phyloP scores from a whole-genome alignment of 2,113 vertebrate genomes.

The Mustela nigripes region DNA sequence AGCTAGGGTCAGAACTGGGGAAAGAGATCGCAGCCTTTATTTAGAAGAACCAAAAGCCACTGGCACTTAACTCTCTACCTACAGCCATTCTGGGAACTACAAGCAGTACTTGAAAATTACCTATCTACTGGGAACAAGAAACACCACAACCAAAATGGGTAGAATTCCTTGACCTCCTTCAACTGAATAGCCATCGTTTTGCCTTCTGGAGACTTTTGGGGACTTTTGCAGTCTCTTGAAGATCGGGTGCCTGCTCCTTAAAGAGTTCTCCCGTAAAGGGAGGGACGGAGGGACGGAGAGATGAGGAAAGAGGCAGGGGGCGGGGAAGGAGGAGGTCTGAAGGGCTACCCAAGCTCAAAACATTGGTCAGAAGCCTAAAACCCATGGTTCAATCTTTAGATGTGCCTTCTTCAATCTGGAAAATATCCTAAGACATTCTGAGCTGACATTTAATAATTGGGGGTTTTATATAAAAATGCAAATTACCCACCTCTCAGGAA shows the following conservation, averaged over 20 bases:
- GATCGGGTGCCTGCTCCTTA: background rate
- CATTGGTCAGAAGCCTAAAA: background rate
- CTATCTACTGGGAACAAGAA: background rate
- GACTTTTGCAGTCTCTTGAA: background rate
- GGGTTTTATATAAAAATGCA: background rate
- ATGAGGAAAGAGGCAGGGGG: accelerated
- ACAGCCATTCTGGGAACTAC: background rate
- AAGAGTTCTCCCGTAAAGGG: background rate
- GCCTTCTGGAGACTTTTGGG: background rate
- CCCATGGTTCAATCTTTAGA: too few species aligned
- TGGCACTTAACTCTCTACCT: background rate
- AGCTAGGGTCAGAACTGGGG: background rate
- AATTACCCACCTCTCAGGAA: background rate
- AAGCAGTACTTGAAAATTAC: background rate
- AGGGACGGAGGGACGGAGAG: too few species aligned
- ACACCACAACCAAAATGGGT: background rate
- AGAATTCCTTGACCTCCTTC: background rate
- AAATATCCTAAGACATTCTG: background rate
- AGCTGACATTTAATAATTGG: background rate
- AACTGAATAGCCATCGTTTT: background rate
- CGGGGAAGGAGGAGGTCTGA: too few species aligned
- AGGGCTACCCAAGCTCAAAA: background rate
- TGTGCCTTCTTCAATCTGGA: background rate
- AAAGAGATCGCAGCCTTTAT: background rate
- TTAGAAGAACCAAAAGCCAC: background rate